These are phyloP conservation scores for Gallinago undulata DNA, from an alignment of 2,113 vertebrate genomes.

Conservation along the genomic window DNA sequence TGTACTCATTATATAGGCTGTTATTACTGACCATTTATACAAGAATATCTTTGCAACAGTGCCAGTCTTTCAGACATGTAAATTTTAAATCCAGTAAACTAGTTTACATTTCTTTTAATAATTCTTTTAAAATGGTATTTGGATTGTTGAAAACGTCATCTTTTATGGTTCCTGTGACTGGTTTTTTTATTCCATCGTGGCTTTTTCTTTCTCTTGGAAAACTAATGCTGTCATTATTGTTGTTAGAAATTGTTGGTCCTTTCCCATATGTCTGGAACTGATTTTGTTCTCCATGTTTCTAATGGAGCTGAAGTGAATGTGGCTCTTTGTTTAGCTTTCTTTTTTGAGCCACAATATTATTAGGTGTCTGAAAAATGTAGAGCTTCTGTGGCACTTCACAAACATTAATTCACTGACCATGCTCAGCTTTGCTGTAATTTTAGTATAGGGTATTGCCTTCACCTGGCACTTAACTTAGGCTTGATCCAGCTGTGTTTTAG, in stretches of 20 bases:
- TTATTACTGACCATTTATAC: constrained; percentile 8
- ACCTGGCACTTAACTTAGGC: neutral
- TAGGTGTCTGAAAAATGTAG: constrained; percentile 45
- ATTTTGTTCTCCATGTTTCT: constrained; percentile 12
- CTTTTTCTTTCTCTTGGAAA: constrained; percentile 15
- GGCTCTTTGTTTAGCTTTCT: constrained; percentile 50
- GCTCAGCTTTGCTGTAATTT: neutral
- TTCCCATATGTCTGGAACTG: constrained; percentile 49
- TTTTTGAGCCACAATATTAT: constrained; percentile 27
- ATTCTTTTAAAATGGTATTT: neutral
- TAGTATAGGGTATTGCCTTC: neutral
- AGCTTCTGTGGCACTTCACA: constrained; percentile 26
- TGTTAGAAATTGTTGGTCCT: constrained; percentile 24
- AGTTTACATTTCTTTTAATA: neutral
- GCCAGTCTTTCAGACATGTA: neutral
- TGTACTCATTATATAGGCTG: neutral
- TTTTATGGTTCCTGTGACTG: neutral
- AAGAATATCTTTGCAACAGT: neutral
- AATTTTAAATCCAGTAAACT: neutral
- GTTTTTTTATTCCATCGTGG: neutral
- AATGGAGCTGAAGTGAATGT: constrained; percentile 46
- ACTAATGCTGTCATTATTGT: neutral
- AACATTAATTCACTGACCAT: neutral
- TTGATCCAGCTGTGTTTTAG: neutral
- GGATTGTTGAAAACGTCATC: neutral